Evolutionary conservation across 1,140 invertebrate species (phyloP).

Genomic region (Macrotrachela quadricornifera): DNA sequence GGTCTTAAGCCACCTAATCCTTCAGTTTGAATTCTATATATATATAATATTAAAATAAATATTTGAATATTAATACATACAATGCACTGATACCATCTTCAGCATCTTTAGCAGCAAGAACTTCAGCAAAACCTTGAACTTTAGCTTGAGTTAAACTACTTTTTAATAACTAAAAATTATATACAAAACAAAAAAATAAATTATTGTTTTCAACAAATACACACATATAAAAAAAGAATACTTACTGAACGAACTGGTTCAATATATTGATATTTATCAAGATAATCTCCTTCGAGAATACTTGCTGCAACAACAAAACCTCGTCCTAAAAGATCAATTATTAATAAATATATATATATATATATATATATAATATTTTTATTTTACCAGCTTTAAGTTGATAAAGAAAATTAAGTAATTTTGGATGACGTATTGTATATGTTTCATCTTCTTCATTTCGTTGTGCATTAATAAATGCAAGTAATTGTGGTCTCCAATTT

Average conservation of each 20-base stretch:
- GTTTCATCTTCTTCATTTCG: not conserved
- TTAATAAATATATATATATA: too few species aligned
- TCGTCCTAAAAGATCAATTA: too few species aligned
- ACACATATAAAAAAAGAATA: slow-evolving; percentile 33
- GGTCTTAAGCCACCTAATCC: slow-evolving; percentile 91
- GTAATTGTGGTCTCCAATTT: slow-evolving; percentile 90
- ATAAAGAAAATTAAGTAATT: slow-evolving; percentile 68
- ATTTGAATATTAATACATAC: slow-evolving; percentile 36
- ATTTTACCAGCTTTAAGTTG: slow-evolving; percentile 78
- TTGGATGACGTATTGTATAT: not conserved
- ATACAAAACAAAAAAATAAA: too few species aligned
- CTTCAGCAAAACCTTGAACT: slow-evolving; percentile 89
- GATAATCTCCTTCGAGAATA: slow-evolving; percentile 50
- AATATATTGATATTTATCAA: slow-evolving; percentile 44
- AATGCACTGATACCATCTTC: slow-evolving; percentile 69
- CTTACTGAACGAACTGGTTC: slow-evolving; percentile 15
- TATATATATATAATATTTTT: too few species aligned
- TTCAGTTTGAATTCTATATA: slow-evolving; percentile 63
- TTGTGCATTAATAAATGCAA: slow-evolving; percentile 45
- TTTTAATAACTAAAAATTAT: too few species aligned
- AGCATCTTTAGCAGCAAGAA: slow-evolving; percentile 58
- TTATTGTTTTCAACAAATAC: slow-evolving; percentile 36
- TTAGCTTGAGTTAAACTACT: slow-evolving; percentile 59
- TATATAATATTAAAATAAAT: too few species aligned
- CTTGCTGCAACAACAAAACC: slow-evolving; percentile 74